These are phyloP conservation scores for Acronicta aceris DNA, from an alignment of 2,888 invertebrate species.

Conservation along the genomic window DNA sequence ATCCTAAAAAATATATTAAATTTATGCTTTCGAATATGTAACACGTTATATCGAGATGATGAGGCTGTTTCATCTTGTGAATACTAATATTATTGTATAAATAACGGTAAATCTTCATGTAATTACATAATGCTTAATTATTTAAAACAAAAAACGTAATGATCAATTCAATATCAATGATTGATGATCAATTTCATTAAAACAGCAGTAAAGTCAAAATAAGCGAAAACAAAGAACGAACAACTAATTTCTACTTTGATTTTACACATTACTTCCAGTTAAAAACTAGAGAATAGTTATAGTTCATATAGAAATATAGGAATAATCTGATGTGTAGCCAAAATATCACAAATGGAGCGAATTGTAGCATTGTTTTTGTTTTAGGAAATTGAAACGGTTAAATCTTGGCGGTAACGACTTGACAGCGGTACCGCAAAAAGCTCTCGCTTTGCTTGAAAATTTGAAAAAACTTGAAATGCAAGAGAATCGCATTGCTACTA, in stretches of 20 bases:
- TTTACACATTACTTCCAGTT: too few relatives aligned
- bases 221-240: too few relatives aligned
- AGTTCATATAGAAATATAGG: background rate
- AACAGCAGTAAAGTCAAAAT: too few relatives aligned
- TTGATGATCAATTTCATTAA: too few relatives aligned
- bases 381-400: conserved; percentile 93
- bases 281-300: too few relatives aligned
- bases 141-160: too few relatives aligned
- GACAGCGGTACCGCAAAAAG: conserved; percentile 93
- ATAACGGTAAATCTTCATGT: too few relatives aligned
- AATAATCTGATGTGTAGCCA: conserved; percentile 1
- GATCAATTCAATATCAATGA: too few relatives aligned
- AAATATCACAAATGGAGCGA: conserved; percentile 4
- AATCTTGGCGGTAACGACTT: conserved; percentile 96
- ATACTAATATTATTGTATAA: background rate
- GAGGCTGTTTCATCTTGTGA: background rate
- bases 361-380: conserved; percentile 46
- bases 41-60: background rate
- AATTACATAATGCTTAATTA: too few relatives aligned
- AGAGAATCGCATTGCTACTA: conserved; percentile 94
- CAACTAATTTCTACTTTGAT: too few relatives aligned
- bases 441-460: conserved; percentile 94
- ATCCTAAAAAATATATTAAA: too few relatives aligned
- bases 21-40: background rate
- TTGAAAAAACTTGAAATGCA: conserved; percentile 96